phyloP scores from a whole-genome alignment of 2,888 invertebrate genomes.

The Sussaba pulchella region DNA sequence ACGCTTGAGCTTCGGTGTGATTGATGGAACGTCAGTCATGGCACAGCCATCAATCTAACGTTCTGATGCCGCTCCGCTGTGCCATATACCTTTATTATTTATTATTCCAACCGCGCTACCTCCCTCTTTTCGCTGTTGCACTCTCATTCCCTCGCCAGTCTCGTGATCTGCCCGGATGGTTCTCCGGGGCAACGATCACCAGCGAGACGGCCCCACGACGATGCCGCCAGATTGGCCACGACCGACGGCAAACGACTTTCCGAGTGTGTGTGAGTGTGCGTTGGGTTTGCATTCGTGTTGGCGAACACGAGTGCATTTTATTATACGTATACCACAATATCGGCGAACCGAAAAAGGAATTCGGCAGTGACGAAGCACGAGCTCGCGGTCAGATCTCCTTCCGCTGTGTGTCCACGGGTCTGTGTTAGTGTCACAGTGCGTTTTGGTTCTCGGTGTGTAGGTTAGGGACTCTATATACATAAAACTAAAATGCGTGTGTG shows the following conservation, averaged over 20 bases:
- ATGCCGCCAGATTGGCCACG: slow-evolving; percentile 32
- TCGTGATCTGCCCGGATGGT: slow-evolving; percentile 47
- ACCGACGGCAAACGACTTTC: too few species aligned
- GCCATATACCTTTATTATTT: slow-evolving; percentile 79
- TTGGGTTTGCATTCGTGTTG: not conserved
- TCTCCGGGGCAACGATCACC: slow-evolving; percentile 32
- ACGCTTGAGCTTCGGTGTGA: slow-evolving; percentile 75
- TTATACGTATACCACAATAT: slow-evolving; percentile 61
- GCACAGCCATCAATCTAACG: slow-evolving; percentile 83
- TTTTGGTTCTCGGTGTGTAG: too few species aligned
- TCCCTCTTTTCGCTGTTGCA: slow-evolving; percentile 56
- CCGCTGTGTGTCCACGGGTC: slow-evolving; percentile 51
- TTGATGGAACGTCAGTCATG: slow-evolving; percentile 84
- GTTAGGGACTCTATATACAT: too few species aligned
- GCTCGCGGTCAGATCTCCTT: slow-evolving; percentile 41
- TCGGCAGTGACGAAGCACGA: slow-evolving; percentile 78
- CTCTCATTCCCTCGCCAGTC: slow-evolving; percentile 53
- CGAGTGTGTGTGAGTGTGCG: not conserved
- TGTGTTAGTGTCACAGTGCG: not conserved
- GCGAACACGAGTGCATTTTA: slow-evolving; percentile 12
- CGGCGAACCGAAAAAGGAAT: slow-evolving; percentile 73
- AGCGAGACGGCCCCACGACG: slow-evolving; percentile 38
- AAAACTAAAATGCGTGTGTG: too few species aligned
- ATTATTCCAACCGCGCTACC: slow-evolving; percentile 76
- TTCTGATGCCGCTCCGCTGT: slow-evolving; percentile 29